Evolutionary conservation across 2,113 vertebrate species (phyloP).

Genomic region (Ibidorhyncha struthersii): DNA sequence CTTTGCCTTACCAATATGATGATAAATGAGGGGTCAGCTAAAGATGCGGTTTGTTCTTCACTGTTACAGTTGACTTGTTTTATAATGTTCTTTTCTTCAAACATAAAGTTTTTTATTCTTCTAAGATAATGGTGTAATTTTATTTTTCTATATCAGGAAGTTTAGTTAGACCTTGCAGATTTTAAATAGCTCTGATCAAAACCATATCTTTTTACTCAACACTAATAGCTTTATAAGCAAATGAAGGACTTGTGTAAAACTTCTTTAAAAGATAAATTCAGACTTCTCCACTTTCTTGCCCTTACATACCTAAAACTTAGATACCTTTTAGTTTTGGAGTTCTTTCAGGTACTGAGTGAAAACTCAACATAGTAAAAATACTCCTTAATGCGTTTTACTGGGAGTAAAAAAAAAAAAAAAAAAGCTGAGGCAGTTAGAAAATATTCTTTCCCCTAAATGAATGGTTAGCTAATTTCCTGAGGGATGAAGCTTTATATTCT

Average conservation of each 20-base stretch:
- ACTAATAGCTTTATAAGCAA: neutral
- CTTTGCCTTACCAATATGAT: neutral
- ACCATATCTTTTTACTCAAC: fast-evolving
- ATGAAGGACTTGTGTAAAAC: neutral
- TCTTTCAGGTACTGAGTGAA: neutral
- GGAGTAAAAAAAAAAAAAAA: neutral
- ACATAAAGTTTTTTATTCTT: neutral
- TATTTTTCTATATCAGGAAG: neutral
- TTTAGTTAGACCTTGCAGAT: neutral
- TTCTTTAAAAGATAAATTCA: neutral
- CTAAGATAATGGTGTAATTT: neutral
- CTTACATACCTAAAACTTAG: neutral
- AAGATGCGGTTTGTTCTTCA: neutral
- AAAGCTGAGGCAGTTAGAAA: neutral
- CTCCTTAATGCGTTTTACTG: neutral
- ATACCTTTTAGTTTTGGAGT: neutral
- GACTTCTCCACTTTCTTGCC: neutral
- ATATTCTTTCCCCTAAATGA: neutral
- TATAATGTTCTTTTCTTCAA: neutral
- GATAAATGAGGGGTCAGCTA: neutral
- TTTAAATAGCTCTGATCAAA: neutral
- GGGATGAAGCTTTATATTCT: neutral
- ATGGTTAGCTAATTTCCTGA: neutral
- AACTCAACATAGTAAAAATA: neutral
- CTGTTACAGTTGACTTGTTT: neutral